Percentiles rank a stretch among this genome's conserved stretches.
Conservation (phyloP, 2,113 vertebrate species). For the Laticauda colubrina region DNA sequence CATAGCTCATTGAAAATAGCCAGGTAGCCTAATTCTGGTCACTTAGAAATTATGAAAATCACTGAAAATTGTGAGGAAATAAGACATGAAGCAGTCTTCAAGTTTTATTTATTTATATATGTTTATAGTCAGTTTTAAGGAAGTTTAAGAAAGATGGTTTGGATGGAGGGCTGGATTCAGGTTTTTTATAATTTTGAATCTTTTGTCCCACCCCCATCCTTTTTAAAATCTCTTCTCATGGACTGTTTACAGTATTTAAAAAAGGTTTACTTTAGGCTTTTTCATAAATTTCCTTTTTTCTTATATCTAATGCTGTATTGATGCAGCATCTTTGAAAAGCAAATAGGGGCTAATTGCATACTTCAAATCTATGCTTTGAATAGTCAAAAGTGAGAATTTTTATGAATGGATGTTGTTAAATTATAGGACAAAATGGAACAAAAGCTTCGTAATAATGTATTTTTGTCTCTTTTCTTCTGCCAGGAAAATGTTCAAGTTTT, state of each 20-base stretch:
- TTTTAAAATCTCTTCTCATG: not conserved
- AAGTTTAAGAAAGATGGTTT: not conserved
- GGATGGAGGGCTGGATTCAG: not conserved
- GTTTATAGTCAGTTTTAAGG: not conserved
- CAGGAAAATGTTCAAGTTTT: not conserved
- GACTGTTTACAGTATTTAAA: not conserved
- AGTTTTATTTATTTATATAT: not conserved
- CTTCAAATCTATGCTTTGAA: not conserved
- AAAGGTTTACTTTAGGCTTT: not conserved
- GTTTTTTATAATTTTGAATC: not conserved
- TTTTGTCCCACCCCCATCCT: not conserved
- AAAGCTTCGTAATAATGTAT: not conserved
- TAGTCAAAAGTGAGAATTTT: not conserved
- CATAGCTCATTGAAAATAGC: not conserved
- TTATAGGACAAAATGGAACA: conserved; percentile 2
- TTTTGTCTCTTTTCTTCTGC: not conserved
- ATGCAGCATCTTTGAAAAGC: not conserved
- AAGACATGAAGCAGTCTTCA: not conserved
- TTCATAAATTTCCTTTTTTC: not conserved
- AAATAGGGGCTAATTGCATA: not conserved
- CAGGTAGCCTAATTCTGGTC: not conserved
- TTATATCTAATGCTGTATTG: not conserved
- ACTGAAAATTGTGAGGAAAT: not conserved
- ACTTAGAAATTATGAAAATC: not conserved
- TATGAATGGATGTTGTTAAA: not conserved